phyloP scores from a whole-genome alignment of 2,888 invertebrate species.

The Cremastobaeus sp. region DNA sequence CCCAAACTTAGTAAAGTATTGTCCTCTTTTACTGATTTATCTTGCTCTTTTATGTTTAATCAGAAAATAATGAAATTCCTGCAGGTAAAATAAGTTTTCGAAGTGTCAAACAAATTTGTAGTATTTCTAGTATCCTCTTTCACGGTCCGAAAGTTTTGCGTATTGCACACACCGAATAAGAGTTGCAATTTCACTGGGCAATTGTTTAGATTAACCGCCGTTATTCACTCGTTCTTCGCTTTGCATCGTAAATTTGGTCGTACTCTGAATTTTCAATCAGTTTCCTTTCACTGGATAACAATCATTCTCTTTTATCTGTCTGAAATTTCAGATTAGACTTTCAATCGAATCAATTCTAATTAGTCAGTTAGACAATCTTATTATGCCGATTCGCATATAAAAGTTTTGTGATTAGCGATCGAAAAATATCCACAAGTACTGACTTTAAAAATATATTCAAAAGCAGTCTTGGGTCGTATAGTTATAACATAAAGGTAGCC shows the following conservation, averaged over 20 bases:
- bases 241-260: slow-evolving; percentile 27
- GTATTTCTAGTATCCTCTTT: slow-evolving; percentile 39
- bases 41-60: too few relatives aligned
- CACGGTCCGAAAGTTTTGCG: slow-evolving; percentile 45
- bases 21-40: too few relatives aligned
- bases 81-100: too few relatives aligned
- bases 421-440: too few relatives aligned
- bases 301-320: slow-evolving; percentile 33
- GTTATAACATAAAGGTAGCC: too few relatives aligned
- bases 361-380: slow-evolving; percentile 3
- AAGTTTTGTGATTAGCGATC: too few relatives aligned
- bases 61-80: too few relatives aligned
- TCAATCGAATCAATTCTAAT: slow-evolving; percentile 19
- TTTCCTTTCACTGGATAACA: slow-evolving; percentile 23
- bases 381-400: too few relatives aligned
- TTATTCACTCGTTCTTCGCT: slow-evolving; percentile 41
- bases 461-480: too few relatives aligned
- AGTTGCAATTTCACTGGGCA: slow-evolving; percentile 37
- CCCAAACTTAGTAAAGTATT: too few relatives aligned
- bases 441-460: too few relatives aligned
- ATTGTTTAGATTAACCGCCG: slow-evolving; percentile 57
- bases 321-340: slow-evolving; percentile 24
- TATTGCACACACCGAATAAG: slow-evolving; percentile 44
- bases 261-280: slow-evolving; percentile 35
- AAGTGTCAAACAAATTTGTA: slow-evolving; percentile 27